A percentile compares a stretch with the other conserved stretches of the same genome.
Evolutionary conservation across 1,140 invertebrate genomes (phyloP).

Genomic region (Himalopsyche phryganea): DNA sequence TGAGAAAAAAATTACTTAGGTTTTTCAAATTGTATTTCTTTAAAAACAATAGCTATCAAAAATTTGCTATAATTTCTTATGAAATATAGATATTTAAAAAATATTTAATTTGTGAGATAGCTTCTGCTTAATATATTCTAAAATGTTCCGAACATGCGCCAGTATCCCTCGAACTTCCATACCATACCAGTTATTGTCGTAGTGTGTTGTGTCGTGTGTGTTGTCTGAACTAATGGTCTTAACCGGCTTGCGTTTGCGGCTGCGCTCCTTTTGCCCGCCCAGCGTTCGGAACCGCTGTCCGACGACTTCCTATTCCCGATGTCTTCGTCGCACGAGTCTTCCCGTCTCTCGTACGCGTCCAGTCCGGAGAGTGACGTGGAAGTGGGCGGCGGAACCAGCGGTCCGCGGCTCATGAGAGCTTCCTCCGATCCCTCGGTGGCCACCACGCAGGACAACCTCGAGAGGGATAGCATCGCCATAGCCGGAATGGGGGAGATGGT

Average conservation of each 20-base stretch:
- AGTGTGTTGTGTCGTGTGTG: conserved; percentile 5
- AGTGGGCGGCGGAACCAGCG: conserved; percentile 67
- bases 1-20: too few species aligned
- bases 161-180: too few species aligned
- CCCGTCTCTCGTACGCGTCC: conserved; percentile 89
- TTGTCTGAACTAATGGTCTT: conserved; percentile 6
- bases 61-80: too few species aligned
- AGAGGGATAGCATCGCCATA: conserved; percentile 54
- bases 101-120: too few species aligned
- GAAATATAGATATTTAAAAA: too few species aligned
- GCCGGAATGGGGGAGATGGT: conserved; percentile 51
- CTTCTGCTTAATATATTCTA: too few species aligned
- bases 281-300: conserved; percentile 73
- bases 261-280: conserved; percentile 6
- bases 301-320: conserved; percentile 98
- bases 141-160: too few species aligned
- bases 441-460: conserved; percentile 60
- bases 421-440: conserved; percentile 80
- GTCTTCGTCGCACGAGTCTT: conserved; percentile 69
- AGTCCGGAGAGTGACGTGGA: conserved; percentile 94
- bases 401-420: conserved; percentile 71
- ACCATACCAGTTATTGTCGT: too few species aligned
- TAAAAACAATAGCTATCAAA: too few species aligned
- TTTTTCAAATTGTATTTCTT: too few species aligned
- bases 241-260: neutral